Percentiles rank a stretch among this genome's conserved stretches.
These are phyloP conservation scores for Cephus cinctus DNA, from an alignment of 1,140 invertebrate genomes.

Conservation along the genomic window DNA sequence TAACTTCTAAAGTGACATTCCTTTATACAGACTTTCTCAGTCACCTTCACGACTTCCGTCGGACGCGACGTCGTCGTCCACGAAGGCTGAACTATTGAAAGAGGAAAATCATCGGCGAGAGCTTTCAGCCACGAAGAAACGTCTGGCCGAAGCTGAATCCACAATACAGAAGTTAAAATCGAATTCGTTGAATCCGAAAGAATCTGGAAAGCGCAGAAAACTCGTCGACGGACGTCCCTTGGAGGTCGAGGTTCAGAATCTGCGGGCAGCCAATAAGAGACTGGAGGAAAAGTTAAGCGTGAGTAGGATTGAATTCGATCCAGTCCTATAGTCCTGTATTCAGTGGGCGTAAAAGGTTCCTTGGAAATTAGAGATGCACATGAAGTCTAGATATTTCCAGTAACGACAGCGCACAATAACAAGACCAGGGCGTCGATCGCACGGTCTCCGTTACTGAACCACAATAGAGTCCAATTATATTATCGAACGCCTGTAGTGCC, in stretches of 20 bases:
- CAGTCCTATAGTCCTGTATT: too few species aligned
- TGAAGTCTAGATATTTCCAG: too few species aligned
- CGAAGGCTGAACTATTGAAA: slow-evolving; percentile 32
- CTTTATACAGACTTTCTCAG: slow-evolving; percentile 29
- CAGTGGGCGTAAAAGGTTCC: too few species aligned
- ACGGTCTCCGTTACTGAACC: too few species aligned
- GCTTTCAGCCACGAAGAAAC: slow-evolving; percentile 32
- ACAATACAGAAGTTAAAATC: slow-evolving; percentile 36
- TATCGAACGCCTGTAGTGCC: too few species aligned
- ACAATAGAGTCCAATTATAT: background rate
- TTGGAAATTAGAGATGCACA: too few species aligned
- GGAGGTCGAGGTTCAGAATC: slow-evolving; percentile 31
- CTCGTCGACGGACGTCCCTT: slow-evolving; percentile 16
- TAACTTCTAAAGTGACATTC: too few species aligned
- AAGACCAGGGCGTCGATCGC: too few species aligned
- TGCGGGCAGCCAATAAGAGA: slow-evolving; percentile 33
- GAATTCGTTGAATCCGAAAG: slow-evolving; percentile 21
- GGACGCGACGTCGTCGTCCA: slow-evolving; percentile 13
- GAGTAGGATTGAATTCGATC: too few species aligned
- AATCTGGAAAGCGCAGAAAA: slow-evolving; percentile 25
- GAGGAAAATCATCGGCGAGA: slow-evolving; percentile 39
- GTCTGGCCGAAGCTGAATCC: slow-evolving; percentile 36
- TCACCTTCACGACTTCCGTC: slow-evolving; percentile 16
- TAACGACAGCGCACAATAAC: too few species aligned
- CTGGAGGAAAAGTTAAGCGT: slow-evolving; percentile 42